Evolutionary conservation across 2,113 vertebrate genomes (phyloP).

Genomic region (Daubentonia madagascariensis): DNA sequence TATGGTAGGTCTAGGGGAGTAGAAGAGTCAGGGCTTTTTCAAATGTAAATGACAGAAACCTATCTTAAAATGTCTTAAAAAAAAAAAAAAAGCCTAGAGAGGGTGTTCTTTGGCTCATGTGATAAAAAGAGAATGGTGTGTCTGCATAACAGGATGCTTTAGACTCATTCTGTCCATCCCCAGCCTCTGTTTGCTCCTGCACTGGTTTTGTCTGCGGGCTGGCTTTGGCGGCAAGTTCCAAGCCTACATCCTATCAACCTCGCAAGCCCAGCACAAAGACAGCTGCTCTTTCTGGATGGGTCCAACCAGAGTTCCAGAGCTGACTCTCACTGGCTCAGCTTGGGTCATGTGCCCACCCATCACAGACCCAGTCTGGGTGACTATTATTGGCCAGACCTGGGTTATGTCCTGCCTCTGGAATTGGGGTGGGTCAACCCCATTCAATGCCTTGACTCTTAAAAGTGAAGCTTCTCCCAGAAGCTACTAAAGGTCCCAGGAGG

Average conservation of each 20-base stretch:
- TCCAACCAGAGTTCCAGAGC: neutral
- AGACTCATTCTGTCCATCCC: neutral
- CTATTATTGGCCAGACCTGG: neutral
- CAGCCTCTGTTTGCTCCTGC: neutral
- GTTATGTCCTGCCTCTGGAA: fast-evolving
- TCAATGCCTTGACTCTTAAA: neutral
- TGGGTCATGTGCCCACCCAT: fast-evolving
- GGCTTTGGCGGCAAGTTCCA: neutral
- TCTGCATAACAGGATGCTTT: no score
- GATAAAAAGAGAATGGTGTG: neutral
- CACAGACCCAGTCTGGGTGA: fast-evolving
- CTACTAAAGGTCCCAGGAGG: neutral
- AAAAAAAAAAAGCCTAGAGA: neutral
- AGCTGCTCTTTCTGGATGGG: neutral
- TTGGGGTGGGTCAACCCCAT: neutral
- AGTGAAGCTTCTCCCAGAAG: neutral
- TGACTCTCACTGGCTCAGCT: neutral
- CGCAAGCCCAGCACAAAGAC: neutral
- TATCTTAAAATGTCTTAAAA: neutral
- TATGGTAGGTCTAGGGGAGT: no score
- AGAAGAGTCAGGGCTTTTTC: neutral
- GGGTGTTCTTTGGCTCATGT: neutral
- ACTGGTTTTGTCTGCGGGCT: neutral
- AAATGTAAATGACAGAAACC: neutral
- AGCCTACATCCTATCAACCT: no score